Conservation (phyloP, 2,797 vertebrate species). For the Ceryle rudis region DNA sequence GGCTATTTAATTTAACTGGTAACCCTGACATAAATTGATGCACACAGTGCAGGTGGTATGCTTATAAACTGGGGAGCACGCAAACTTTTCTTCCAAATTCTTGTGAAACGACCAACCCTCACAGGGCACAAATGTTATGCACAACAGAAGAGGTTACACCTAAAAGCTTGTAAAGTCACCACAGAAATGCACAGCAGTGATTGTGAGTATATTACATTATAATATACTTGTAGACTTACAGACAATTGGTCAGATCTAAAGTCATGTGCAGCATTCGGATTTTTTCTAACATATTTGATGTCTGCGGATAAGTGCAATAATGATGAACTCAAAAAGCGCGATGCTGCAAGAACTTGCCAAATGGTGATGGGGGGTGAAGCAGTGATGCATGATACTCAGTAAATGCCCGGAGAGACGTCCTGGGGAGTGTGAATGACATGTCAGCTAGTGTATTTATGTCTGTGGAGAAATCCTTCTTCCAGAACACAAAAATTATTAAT, state of each 20-base stretch:
- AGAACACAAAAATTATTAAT: background rate
- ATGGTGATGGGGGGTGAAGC: background rate
- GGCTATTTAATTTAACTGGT: background rate
- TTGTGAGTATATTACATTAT: background rate
- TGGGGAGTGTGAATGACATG: background rate
- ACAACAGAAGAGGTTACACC: background rate
- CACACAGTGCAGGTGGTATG: accelerated
- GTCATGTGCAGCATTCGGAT: background rate
- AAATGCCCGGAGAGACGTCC: background rate
- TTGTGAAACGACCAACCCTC: background rate
- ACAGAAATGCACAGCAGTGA: background rate
- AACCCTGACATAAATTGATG: background rate
- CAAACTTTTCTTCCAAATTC: background rate
- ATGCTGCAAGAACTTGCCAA: background rate
- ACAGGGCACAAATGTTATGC: background rate
- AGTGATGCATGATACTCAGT: background rate
- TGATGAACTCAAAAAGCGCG: background rate
- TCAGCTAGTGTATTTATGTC: background rate
- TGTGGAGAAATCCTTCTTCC: background rate
- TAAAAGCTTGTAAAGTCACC: background rate
- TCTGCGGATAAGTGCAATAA: background rate
- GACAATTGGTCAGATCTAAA: background rate
- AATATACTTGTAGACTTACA: background rate
- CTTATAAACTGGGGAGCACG: background rate
- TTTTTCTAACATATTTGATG: background rate